Percentiles rank a stretch among this genome's conserved stretches.
Conservation (phyloP, 1,140 invertebrate genomes). For the Goniozus legneri region DNA sequence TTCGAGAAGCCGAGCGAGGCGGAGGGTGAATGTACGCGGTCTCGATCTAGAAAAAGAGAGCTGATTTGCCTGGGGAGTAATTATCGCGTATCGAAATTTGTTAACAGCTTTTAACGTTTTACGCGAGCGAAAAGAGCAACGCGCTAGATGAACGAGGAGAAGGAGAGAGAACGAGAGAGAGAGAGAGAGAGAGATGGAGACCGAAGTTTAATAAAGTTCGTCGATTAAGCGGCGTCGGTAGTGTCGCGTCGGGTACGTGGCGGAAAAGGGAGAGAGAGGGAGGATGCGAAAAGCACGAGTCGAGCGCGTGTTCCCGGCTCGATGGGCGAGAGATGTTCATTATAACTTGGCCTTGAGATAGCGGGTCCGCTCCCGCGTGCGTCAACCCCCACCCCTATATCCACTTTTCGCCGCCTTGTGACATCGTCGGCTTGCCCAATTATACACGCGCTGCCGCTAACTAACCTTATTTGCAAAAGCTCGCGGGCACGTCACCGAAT, state of each 20-base stretch:
- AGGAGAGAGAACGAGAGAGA: not conserved
- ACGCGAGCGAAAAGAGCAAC: not conserved
- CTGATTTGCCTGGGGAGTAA: too few relatives aligned
- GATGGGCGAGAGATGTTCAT: constrained; percentile 29
- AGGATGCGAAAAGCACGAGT: too few relatives aligned
- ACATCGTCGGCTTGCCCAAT: constrained; percentile 41
- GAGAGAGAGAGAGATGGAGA: not conserved
- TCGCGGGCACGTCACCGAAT: constrained; percentile 29
- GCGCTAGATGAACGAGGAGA: not conserved
- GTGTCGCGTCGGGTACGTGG: constrained; percentile 19
- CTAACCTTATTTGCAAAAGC: constrained; percentile 45
- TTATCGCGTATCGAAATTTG: too few relatives aligned
- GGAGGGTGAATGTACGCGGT: too few relatives aligned
- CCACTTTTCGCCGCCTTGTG: constrained; percentile 33
- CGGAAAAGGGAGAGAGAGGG: constrained; percentile 11
- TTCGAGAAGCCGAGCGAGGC: too few relatives aligned
- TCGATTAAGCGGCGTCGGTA: constrained; percentile 39
- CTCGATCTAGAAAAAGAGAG: too few relatives aligned
- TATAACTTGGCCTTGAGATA: constrained; percentile 40
- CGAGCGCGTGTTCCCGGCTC: constrained; percentile 5
- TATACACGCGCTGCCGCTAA: constrained; percentile 47
- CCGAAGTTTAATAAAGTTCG: constrained; percentile 37
- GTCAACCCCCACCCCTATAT: too few relatives aligned
- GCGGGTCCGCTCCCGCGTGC: too few relatives aligned
- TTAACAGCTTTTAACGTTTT: not conserved